Evolutionary conservation across 2,888 invertebrate genomes (phyloP), one percentile per base, ranked within the genome.

Genomic region (Drosophila setosimentum): DNA sequence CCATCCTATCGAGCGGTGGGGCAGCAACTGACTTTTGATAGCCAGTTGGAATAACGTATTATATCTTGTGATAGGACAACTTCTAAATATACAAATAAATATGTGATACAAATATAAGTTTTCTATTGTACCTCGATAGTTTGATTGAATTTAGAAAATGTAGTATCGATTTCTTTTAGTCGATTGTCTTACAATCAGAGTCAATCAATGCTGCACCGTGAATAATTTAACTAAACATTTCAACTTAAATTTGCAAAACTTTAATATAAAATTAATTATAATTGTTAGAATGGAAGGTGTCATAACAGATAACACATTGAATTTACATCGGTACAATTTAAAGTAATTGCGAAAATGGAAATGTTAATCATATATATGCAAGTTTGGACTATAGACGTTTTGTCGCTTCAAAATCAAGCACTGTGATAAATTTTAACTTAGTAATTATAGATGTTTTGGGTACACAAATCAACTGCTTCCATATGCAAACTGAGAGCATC

Each of bases 1-100:
- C 73, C 1, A 73, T 87, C 1, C 37, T 87, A 35, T 73, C 74
- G 35, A 83, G 21, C n/a, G 71, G 68, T 5, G 89, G 81, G 2
- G 66, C 60, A 7, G 62, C 62, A 33, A 82, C 67, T 2, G 61
- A 85, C 0, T 68, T 64, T 10, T 68, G 42, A 6, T 68, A 66
- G 37, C 13, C 11, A 10, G n/a, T 8, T 10, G 3, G 16, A 35
- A 33, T n/a, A 8, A n/a, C 24, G 18, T 8, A 21, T 13, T 27
- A 18, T 32, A n/a, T 37, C 16, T 50, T 68, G 18, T 48, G 16
- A 32, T 32, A 55, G 49, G 11, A 1, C 2, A 50, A 45, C 7
- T 16, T 57, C 16, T 59, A 18, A 24, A 51, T 66, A 18, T n/a
- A 16, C 4, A 30, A 37, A 49, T 24, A 16, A 29, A 16, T 11